Conservation (phyloP, 2,888 invertebrate genomes). For the Aporophyla lueneburgensis region DNA sequence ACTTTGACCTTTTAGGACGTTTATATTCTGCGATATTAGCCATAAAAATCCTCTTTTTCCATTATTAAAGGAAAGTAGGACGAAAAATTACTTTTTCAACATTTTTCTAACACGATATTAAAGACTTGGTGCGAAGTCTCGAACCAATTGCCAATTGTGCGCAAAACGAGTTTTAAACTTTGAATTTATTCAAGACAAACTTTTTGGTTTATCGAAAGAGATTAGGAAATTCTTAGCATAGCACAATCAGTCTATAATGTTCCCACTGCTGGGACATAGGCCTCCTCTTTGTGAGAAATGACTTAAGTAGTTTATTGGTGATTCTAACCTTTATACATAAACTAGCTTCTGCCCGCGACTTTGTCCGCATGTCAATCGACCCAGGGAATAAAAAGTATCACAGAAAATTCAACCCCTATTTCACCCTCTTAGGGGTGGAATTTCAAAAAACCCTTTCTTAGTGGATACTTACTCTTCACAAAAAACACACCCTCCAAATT, state of each 20-base stretch:
- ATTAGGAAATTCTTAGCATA: neutral
- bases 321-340: neutral
- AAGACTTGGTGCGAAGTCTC: neutral
- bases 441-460: too few species aligned
- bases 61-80: neutral
- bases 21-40: neutral
- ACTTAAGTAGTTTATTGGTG: neutral
- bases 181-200: conserved; percentile 6
- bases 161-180: conserved; percentile 37
- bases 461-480: too few species aligned
- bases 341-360: too few species aligned
- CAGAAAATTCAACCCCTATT: too few species aligned
- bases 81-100: neutral
- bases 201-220: neutral
- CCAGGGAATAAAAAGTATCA: too few species aligned
- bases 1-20: neutral
- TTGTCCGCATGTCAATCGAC: too few species aligned
- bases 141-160: conserved; percentile 16
- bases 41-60: neutral
- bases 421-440: too few species aligned
- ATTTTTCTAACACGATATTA: neutral
- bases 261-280: too few species aligned
- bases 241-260: too few species aligned
- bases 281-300: too few species aligned
- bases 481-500: too few species aligned